A percentile compares a stretch with the other conserved stretches of the same genome.
Conservation (phyloP, 2,797 vertebrate species). For the Alcedo quadribrachys region DNA sequence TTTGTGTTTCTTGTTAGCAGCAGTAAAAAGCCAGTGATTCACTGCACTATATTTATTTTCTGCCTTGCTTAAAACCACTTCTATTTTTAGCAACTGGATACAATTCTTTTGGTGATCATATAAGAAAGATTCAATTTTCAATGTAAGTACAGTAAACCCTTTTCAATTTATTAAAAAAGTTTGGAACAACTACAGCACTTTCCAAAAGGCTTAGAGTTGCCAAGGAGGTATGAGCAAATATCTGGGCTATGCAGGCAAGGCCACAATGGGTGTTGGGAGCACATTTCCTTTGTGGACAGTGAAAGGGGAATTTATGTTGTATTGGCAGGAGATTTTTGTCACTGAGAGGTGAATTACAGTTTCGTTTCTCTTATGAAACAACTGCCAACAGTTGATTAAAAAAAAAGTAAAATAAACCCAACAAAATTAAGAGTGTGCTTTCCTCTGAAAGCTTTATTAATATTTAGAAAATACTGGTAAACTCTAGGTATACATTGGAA, state of each 20-base stretch:
- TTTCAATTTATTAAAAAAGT: neutral
- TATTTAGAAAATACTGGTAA: neutral
- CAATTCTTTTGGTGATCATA: neutral
- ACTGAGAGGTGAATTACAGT: neutral
- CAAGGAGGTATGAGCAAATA: neutral
- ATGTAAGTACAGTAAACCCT: neutral
- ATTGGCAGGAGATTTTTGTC: neutral
- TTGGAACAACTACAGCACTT: neutral
- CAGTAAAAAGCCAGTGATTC: neutral
- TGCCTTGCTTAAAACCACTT: neutral
- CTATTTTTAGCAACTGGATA: neutral
- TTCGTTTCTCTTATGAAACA: neutral
- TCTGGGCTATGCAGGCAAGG: neutral
- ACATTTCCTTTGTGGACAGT: neutral
- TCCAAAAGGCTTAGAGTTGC: neutral
- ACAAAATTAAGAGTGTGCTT: neutral
- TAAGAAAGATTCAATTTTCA: neutral
- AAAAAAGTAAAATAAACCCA: neutral
- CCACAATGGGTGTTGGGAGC: fast-evolving
- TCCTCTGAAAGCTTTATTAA: neutral
- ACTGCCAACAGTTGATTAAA: neutral
- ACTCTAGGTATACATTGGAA: neutral
- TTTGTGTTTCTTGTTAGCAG: neutral
- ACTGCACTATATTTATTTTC: neutral
- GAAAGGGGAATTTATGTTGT: neutral